These are phyloP conservation scores for Taeniopygia guttata DNA, from an alignment of 2,797 vertebrate genomes.

Conservation along the genomic window DNA sequence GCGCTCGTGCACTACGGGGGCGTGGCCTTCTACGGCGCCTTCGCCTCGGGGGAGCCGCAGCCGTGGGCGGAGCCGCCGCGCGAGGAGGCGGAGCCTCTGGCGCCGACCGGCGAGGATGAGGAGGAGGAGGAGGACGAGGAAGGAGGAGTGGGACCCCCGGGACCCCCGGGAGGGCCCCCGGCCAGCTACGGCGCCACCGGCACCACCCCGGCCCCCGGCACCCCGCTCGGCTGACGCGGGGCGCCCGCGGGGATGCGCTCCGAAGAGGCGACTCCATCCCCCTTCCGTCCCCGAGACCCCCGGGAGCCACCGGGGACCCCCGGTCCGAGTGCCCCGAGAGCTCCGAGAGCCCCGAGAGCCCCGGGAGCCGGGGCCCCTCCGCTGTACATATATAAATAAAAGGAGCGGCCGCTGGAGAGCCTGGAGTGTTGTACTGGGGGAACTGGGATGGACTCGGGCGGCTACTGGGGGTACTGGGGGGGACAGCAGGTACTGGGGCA, in stretches of 20 bases:
- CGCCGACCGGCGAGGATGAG: background rate
- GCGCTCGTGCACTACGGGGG: conserved; percentile 20
- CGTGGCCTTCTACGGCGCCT: background rate
- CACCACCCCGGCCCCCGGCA: background rate
- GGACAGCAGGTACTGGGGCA: too few species aligned
- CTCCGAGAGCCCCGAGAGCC: background rate
- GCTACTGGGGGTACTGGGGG: background rate
- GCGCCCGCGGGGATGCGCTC: background rate
- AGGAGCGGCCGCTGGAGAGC: background rate
- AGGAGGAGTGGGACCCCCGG: background rate
- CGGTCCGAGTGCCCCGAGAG: too few species aligned
- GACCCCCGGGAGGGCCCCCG: background rate
- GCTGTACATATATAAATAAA: background rate
- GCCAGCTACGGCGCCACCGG: background rate
- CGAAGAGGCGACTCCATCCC: too few species aligned
- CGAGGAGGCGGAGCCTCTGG: background rate
- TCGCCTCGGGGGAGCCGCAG: background rate
- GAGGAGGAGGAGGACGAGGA: background rate
- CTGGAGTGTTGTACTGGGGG: background rate
- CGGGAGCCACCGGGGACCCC: background rate
- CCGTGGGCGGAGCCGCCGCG: background rate
- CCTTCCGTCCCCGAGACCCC: too few species aligned
- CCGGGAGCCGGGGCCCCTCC: too few species aligned
- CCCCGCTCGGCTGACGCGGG: background rate
- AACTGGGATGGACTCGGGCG: background rate